phyloP scores from a whole-genome alignment of 2,888 invertebrate genomes.

The Trachelus stipa region DNA sequence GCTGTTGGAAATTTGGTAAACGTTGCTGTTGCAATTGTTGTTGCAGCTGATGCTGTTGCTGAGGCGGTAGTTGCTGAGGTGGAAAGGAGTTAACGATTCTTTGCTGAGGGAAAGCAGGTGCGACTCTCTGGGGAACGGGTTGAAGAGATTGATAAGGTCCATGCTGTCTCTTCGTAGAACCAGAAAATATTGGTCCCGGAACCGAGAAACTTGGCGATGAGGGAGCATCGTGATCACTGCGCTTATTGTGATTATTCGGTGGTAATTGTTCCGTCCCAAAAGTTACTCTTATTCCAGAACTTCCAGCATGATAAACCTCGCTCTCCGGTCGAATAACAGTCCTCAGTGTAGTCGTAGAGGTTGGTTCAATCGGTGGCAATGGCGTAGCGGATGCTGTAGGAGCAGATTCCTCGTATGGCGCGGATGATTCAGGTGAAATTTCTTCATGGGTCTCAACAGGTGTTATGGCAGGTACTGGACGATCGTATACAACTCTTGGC shows the following conservation, averaged over 20 bases:
- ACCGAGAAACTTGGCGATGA: conserved; percentile 33
- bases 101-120: conserved; percentile 62
- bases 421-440: conserved; percentile 44
- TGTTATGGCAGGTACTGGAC: conserved; percentile 83
- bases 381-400: conserved; percentile 70
- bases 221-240: conserved; percentile 56
- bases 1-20: conserved; percentile 38
- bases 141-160: conserved; percentile 60
- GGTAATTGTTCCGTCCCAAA: conserved; percentile 76
- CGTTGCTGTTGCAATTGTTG: conserved; percentile 46
- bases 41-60: conserved; percentile 67
- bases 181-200: conserved; percentile 42
- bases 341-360: conserved; percentile 86
- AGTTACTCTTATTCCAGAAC: conserved; percentile 84
- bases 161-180: conserved; percentile 57
- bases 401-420: conserved; percentile 69
- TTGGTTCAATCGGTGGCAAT: conserved; percentile 70
- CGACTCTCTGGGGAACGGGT: conserved; percentile 47
- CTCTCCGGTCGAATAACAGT: conserved; percentile 90
- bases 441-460: conserved; percentile 76
- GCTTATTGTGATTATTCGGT: conserved; percentile 61
- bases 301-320: conserved; percentile 80
- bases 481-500: conserved; percentile 81
- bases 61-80: conserved; percentile 42
- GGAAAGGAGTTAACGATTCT: conserved; percentile 64